Conservation (phyloP, 1,140 invertebrate species). For the Anthonomus grandis region DNA sequence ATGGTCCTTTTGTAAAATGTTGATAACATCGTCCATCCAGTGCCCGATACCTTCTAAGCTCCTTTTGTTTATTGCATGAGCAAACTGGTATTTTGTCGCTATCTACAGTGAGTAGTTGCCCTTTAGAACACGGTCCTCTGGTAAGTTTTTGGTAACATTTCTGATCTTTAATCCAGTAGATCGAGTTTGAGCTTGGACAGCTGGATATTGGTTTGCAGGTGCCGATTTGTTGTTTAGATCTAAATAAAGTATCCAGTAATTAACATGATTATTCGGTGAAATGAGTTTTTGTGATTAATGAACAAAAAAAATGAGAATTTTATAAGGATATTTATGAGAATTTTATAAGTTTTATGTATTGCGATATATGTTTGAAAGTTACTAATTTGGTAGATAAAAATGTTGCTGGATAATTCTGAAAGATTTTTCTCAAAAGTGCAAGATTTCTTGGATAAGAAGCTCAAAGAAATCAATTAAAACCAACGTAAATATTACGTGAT, state of each 20-base stretch:
- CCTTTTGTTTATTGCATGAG: slow-evolving; percentile 25
- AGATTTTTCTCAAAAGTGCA: too few species aligned
- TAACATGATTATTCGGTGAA: neutral
- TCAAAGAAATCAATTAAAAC: too few species aligned
- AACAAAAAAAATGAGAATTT: too few species aligned
- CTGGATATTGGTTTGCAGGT: slow-evolving; percentile 61
- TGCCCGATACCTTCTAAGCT: slow-evolving; percentile 29
- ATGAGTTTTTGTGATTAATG: too few species aligned
- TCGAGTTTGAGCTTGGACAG: slow-evolving; percentile 57
- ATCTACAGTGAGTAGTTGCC: slow-evolving; percentile 60
- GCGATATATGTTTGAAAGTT: too few species aligned
- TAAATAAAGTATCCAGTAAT: slow-evolving; percentile 29
- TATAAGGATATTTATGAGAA: too few species aligned
- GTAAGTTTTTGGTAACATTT: slow-evolving; percentile 67
- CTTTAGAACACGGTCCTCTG: slow-evolving; percentile 71
- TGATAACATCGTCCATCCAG: slow-evolving; percentile 66
- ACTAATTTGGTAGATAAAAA: too few species aligned
- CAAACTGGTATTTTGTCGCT: slow-evolving; percentile 36
- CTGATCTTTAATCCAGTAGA: slow-evolving; percentile 70
- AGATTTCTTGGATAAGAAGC: too few species aligned
- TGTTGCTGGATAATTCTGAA: too few species aligned
- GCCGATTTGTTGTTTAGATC: slow-evolving; percentile 59
- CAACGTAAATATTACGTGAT: too few species aligned
- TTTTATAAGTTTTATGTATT: too few species aligned
- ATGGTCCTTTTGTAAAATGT: slow-evolving; percentile 74